These are phyloP conservation scores for Melinaea menophilus DNA, from an alignment of 2,888 invertebrate genomes.

Conservation along the genomic window DNA sequence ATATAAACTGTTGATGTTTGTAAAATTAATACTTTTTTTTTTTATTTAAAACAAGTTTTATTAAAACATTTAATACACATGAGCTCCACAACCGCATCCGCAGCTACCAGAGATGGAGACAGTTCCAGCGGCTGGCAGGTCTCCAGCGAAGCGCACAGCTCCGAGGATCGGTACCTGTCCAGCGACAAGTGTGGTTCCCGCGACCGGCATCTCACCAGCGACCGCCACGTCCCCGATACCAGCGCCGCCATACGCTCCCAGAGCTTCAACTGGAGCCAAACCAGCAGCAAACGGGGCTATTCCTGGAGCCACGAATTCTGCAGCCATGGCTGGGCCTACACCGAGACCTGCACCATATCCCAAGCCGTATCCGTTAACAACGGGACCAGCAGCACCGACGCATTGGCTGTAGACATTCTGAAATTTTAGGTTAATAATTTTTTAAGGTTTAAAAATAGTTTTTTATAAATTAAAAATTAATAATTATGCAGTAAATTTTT, in stretches of 20 bases:
- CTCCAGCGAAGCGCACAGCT: conserved; percentile 37
- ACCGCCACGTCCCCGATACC: conserved; percentile 43
- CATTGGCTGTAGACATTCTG: conserved; percentile 30
- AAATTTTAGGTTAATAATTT: neutral
- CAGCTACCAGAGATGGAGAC: conserved; percentile 38
- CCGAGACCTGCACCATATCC: neutral
- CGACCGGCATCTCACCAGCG: conserved; percentile 44
- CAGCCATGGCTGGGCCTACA: neutral
- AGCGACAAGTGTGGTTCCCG: conserved; percentile 37
- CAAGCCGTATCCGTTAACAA: conserved; percentile 6
- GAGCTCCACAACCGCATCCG: conserved; percentile 32
- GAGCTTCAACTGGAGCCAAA: conserved; percentile 1
- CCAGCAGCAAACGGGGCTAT: conserved; percentile 3
- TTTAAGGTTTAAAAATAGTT: neutral
- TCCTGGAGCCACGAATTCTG: neutral
- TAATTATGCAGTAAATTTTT: too few relatives aligned
- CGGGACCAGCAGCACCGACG: conserved; percentile 17
- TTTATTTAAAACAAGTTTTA: neutral
- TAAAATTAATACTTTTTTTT: too few relatives aligned
- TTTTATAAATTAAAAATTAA: too few relatives aligned
- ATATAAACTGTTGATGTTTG: too few relatives aligned
- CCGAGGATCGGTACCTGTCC: conserved; percentile 40
- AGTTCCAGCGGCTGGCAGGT: conserved; percentile 35
- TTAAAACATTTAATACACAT: conserved; percentile 16
- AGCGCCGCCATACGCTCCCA: conserved; percentile 35